A percentile compares a stretch with the other conserved stretches of the same genome.
Conservation (phyloP, 2,888 invertebrate genomes). For the Odontomyia ornata region DNA sequence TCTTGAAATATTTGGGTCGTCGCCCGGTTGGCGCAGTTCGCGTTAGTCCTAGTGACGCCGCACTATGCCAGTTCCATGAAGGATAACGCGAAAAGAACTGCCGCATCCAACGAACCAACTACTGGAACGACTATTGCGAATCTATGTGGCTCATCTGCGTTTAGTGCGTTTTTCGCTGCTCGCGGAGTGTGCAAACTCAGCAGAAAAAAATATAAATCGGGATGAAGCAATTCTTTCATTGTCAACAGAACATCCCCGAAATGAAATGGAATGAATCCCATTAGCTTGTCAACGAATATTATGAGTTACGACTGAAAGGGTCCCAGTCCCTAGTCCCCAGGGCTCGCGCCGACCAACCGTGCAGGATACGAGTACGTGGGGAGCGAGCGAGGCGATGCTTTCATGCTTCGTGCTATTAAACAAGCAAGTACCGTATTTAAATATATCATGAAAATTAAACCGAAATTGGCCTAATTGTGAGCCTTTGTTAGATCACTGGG, state of each 20-base stretch:
- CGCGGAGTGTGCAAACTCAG: constrained; percentile 21
- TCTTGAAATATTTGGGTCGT: constrained; percentile 41
- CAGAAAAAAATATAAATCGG: constrained; percentile 24
- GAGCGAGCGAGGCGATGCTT: background rate
- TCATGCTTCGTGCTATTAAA: constrained; percentile 16
- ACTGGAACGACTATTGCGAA: background rate
- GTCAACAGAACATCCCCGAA: constrained; percentile 33
- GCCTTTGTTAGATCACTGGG: constrained; percentile 38
- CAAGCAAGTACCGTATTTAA: constrained; percentile 24
- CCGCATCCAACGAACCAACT: too few species aligned
- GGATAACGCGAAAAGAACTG: constrained; percentile 30
- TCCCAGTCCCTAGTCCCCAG: constrained; percentile 2
- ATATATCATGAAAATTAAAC: constrained; percentile 37
- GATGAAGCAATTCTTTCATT: constrained; percentile 38
- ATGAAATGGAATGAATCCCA: constrained; percentile 43
- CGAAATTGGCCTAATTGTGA: constrained; percentile 42
- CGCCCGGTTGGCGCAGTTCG: constrained; percentile 36
- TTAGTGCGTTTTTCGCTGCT: constrained; percentile 7
- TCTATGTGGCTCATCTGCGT: constrained; percentile 30
- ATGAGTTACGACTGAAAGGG: constrained; percentile 25
- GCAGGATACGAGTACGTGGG: background rate
- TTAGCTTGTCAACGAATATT: constrained; percentile 38
- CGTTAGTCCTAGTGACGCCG: constrained; percentile 34
- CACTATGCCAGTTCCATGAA: background rate
- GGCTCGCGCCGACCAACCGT: background rate